phyloP scores from a whole-genome alignment of 1,140 invertebrate species.

The Trinorchestia longiramus region DNA sequence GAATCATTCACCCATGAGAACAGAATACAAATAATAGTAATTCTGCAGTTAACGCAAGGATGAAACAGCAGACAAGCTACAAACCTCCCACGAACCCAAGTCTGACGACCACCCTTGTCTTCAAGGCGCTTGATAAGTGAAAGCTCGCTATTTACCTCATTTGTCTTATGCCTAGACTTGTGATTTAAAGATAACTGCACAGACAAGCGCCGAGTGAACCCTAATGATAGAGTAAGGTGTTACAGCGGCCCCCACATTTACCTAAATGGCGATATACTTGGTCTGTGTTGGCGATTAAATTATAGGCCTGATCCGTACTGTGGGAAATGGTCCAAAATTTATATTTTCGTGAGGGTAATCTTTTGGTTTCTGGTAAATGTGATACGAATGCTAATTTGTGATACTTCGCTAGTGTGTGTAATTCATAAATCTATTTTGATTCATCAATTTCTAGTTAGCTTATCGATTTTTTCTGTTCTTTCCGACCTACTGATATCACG shows the following conservation, averaged over 20 bases:
- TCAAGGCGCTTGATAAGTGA: background rate
- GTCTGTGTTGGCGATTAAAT: background rate
- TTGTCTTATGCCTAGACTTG: constrained; percentile 17
- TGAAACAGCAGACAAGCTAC: too few species aligned
- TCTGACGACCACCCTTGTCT: background rate
- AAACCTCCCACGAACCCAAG: background rate
- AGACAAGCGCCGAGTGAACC: background rate
- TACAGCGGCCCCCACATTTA: background rate
- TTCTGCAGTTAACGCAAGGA: background rate
- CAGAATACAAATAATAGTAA: background rate
- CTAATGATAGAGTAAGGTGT: background rate
- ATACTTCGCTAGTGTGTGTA: too few species aligned
- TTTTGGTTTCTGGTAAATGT: background rate
- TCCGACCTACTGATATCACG: too few species aligned
- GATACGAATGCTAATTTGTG: too few species aligned
- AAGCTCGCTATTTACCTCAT: background rate
- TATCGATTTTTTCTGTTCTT: too few species aligned
- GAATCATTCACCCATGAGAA: background rate
- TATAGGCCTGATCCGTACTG: background rate
- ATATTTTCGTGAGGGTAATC: background rate
- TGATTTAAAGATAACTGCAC: background rate
- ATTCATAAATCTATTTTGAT: too few species aligned
- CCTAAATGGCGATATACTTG: background rate
- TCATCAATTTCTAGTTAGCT: too few species aligned
- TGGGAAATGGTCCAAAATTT: background rate